phyloP scores from a whole-genome alignment of 2,797 vertebrate species.

The Anolis apletophallus region DNA sequence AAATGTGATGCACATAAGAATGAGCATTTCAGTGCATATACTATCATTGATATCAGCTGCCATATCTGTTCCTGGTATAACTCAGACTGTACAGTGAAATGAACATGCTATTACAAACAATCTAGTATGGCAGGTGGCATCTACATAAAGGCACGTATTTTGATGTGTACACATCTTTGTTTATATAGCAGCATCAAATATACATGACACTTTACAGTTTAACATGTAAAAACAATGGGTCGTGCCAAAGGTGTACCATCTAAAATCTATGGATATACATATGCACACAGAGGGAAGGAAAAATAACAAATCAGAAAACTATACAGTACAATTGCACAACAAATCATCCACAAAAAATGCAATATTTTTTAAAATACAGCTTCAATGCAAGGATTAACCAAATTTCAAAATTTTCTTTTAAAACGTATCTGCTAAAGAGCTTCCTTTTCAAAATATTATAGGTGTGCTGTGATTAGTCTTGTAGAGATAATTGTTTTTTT shows the following conservation, averaged over 20 bases:
- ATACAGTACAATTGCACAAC: too few species aligned
- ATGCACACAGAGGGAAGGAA: too few species aligned
- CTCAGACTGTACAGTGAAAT: background rate
- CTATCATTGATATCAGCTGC: background rate
- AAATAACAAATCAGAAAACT: too few species aligned
- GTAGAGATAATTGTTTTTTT: slow-evolving; percentile 45
- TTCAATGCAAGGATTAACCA: slow-evolving; percentile 40
- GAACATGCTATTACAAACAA: background rate
- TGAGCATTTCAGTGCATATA: background rate
- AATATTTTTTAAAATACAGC: slow-evolving; percentile 1
- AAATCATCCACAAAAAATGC: too few species aligned
- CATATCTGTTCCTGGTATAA: background rate
- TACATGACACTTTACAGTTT: too few species aligned
- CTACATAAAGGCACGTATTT: background rate
- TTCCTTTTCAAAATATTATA: slow-evolving; percentile 44
- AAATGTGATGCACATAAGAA: background rate
- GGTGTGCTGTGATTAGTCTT: slow-evolving; percentile 50
- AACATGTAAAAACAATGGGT: too few species aligned
- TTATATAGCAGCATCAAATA: too few species aligned
- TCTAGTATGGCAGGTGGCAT: background rate
- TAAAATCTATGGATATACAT: too few species aligned
- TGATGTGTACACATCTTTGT: background rate
- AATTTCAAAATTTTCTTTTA: slow-evolving; percentile 42
- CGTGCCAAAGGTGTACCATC: too few species aligned
- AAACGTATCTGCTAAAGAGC: slow-evolving; percentile 42